Conservation (phyloP, 2,888 invertebrate genomes). For the Pristionchus fissidentatus region DNA sequence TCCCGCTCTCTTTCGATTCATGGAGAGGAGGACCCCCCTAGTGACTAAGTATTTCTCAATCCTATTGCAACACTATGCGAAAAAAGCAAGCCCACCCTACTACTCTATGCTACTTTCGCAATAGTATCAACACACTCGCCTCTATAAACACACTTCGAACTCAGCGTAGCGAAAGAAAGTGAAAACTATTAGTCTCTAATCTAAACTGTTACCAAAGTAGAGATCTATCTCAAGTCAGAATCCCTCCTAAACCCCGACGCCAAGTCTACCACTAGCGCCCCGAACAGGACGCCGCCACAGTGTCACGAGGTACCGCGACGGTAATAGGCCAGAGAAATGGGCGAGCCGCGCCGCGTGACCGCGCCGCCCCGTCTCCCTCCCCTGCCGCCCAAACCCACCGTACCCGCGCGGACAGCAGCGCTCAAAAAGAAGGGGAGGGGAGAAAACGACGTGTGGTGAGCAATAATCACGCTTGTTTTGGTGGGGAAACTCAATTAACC, state of each 20-base stretch:
- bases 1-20: no score
- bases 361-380: constrained; percentile 22
- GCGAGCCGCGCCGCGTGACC: constrained; percentile 5
- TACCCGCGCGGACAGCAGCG: background rate
- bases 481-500: no score
- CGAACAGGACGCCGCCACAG: background rate
- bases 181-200: background rate
- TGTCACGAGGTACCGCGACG: constrained; percentile 27
- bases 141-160: background rate
- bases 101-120: background rate
- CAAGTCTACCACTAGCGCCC: background rate
- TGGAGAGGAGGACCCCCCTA: no score
- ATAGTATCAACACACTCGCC: background rate
- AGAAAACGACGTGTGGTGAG: no score
- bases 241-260: background rate
- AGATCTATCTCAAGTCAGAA: no score
- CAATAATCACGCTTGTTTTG: no score
- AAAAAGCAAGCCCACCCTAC: background rate
- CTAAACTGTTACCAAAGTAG: no score
- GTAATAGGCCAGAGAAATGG: constrained; percentile 37
- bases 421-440: background rate
- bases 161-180: no score
- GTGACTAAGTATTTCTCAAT: background rate
- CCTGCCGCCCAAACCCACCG: constrained; percentile 12
- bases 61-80: no score